These are phyloP conservation scores for Eupithecia subumbrata DNA, from an alignment of 2,888 invertebrate species.

Conservation along the genomic window DNA sequence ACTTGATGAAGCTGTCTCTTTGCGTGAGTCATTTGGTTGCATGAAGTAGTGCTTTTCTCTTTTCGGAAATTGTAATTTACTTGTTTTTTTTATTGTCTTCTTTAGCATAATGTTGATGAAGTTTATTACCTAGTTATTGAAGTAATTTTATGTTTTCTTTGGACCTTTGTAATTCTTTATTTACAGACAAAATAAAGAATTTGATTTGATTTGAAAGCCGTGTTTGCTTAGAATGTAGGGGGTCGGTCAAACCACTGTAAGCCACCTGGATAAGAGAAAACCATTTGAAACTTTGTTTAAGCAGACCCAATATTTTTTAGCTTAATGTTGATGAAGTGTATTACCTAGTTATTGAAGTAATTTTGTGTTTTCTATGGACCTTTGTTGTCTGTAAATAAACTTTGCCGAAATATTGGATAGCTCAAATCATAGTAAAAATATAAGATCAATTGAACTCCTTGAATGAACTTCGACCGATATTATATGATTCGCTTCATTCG, in stretches of 20 bases:
- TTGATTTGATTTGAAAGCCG: neutral
- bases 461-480: too few relatives aligned
- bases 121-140: neutral
- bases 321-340: neutral
- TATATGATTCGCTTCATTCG: too few relatives aligned
- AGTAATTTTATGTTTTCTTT: neutral
- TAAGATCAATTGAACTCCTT: too few relatives aligned
- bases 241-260: neutral
- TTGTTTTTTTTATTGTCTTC: neutral
- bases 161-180: too few relatives aligned
- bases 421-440: too few relatives aligned
- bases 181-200: too few relatives aligned
- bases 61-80: neutral
- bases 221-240: neutral
- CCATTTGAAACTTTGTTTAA: neutral
- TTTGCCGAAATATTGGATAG: too few relatives aligned
- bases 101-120: neutral
- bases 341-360: neutral
- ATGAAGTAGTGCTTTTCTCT: conserved; percentile 19
- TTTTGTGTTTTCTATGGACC: too few relatives aligned
- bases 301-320: neutral
- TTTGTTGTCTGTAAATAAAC: too few relatives aligned
- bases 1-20: conserved; percentile 38
- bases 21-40: conserved; percentile 27
- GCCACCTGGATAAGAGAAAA: neutral